A percentile compares a stretch with the other conserved stretches of the same genome.
These are phyloP conservation scores for Branchipolynoe longqiensis DNA, from an alignment of 2,888 invertebrate species.

Conservation along the genomic window DNA sequence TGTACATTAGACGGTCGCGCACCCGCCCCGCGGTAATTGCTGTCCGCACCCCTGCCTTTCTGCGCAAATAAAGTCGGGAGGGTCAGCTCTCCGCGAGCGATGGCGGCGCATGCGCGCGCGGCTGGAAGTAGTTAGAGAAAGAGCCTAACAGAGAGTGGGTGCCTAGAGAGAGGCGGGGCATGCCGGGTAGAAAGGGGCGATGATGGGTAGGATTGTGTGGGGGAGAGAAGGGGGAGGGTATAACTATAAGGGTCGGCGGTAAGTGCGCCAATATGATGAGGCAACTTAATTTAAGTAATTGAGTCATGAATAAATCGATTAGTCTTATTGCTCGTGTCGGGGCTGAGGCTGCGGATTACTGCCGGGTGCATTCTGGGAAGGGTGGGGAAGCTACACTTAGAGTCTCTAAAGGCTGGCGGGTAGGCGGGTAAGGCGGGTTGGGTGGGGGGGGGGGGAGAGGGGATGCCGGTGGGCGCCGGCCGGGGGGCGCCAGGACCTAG, in stretches of 20 bases:
- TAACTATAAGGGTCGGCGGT: too few species aligned
- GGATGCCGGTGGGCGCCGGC: neutral
- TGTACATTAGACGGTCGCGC: conserved; percentile 28
- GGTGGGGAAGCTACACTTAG: neutral
- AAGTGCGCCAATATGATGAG: conserved; percentile 52
- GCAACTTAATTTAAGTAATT: conserved; percentile 57
- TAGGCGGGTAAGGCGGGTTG: neutral
- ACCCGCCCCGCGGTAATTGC: neutral
- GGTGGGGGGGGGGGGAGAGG: neutral
- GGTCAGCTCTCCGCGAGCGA: neutral
- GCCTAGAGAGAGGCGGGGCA: neutral
- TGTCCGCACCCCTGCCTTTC: neutral
- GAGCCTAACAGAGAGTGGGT: neutral
- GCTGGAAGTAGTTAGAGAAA: neutral
- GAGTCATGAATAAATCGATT: conserved; percentile 58
- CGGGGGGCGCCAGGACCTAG: neutral
- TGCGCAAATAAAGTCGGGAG: neutral
- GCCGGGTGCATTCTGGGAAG: neutral
- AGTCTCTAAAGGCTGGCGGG: neutral
- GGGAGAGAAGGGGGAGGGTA: too few species aligned
- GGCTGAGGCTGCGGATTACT: neutral
- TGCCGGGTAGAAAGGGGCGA: too few species aligned
- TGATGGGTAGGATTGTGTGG: too few species aligned
- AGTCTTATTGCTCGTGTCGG: conserved; percentile 44
- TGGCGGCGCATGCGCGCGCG: conserved; percentile 2